Evolutionary conservation across 2,797 vertebrate species (phyloP).

Genomic region (Rhinella marina): DNA sequence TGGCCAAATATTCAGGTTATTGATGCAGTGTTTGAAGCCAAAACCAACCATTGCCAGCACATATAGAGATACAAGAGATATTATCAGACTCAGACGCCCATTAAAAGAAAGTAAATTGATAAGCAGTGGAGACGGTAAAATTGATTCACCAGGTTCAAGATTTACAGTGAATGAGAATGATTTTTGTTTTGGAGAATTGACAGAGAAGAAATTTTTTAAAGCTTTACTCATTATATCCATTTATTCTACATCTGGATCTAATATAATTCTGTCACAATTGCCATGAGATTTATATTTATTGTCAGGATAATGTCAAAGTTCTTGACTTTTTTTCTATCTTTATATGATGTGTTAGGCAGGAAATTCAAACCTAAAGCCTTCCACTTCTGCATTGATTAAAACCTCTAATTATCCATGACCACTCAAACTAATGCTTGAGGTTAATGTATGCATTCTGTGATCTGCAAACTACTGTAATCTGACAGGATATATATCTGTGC

Average conservation of each 20-base stretch:
- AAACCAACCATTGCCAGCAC: too few species aligned
- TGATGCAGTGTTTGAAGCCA: too few species aligned
- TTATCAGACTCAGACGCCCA: too few species aligned
- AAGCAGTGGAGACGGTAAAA: background rate
- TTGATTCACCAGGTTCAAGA: background rate
- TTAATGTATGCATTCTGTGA: background rate
- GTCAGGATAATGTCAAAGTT: background rate
- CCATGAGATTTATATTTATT: background rate
- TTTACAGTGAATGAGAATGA: background rate
- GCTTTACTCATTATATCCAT: background rate
- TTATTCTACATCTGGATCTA: background rate
- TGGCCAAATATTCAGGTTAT: too few species aligned
- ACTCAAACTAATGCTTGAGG: background rate
- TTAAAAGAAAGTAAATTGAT: conserved; percentile 3
- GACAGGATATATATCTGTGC: background rate
- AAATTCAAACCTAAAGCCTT: background rate
- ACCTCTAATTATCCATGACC: conserved; percentile 23
- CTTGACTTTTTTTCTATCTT: background rate
- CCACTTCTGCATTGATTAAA: background rate
- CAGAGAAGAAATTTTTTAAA: background rate
- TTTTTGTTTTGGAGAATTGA: background rate
- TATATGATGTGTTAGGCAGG: background rate
- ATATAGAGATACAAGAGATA: too few species aligned
- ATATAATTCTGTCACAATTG: background rate
- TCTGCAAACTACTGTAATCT: background rate